Base-by-base conservation (phyloP, 1,140 invertebrate species). In the Aphelinus atriplicis region DNA sequence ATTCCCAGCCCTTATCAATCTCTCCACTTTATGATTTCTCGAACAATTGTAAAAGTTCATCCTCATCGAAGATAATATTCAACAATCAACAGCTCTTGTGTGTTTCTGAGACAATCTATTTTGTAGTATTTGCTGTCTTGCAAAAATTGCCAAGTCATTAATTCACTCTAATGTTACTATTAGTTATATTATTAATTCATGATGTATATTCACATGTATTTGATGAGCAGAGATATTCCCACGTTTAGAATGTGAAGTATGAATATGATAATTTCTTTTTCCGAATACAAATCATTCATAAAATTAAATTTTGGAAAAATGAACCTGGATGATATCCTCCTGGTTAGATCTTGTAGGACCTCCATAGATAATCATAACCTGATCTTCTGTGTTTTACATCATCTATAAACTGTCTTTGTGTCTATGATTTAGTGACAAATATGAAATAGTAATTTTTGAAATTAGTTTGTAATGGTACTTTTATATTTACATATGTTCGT, bases 11-110 rank as follows among this genome's bases (percentile, higher is more conserved):
- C 51, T 50, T 7, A 47, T 46, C 2, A 47, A 73, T 46, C 9
- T 47, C 10, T n/a, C 46, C 62, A 2, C 62, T 67, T 62, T 45
- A 7, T 26, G 50, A 61, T 43, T 58, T 67, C 26, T 26, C 26
- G 26, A 26, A 26, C 26, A 26, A 26, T 26, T 0, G 26, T 26
- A 26, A 26, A 26, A 26, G 26, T 26, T 26, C 26, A 26, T 63
- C 48, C 42, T 60, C 56, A 50, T 10, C 3, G 42, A 58, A 61
- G n/a, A 58, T n/a, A 63, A 26, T 46, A 58, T 64, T 7, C 26
- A 7, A 75, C 64, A 75, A 75, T 70, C 61, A 69, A 75, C 69
- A 57, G 2, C 56, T 66, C 7, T 50, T 58, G 43, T 74, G 48
- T 74, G 65, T 68, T 26, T 68, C 47, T 53, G 7, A 50, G 50